Evolutionary conservation across 1,140 invertebrate species (phyloP).

Genomic region (Mylabris phalerata): DNA sequence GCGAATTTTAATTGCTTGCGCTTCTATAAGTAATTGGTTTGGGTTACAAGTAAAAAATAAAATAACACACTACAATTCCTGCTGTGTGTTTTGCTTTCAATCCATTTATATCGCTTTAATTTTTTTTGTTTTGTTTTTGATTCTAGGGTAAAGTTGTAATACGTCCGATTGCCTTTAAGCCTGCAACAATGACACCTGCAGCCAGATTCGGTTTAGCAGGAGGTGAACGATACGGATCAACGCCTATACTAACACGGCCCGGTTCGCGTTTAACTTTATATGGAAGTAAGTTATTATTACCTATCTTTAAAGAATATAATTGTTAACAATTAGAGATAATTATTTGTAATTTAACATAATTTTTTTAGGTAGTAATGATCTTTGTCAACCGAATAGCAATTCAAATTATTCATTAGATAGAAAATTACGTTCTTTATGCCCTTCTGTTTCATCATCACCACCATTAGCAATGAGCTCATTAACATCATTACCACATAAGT

Average conservation of each 20-base stretch:
- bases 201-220: slow-evolving; percentile 45
- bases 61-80: no score
- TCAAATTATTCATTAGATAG: slow-evolving; percentile 46
- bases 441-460: slow-evolving; percentile 45
- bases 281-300: slow-evolving; percentile 52
- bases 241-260: slow-evolving; percentile 54
- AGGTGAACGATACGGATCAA: slow-evolving; percentile 58
- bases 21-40: no score
- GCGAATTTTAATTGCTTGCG: no score
- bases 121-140: slow-evolving; percentile 15
- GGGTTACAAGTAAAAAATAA: no score
- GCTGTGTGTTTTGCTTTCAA: no score
- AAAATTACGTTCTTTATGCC: slow-evolving; percentile 45
- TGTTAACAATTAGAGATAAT: neutral
- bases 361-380: slow-evolving; percentile 51
- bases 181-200: slow-evolving; percentile 49
- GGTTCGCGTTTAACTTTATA: slow-evolving; percentile 56
- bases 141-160: slow-evolving; percentile 64
- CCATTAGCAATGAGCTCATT: slow-evolving; percentile 50
- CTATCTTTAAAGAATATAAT: neutral
- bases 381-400: slow-evolving; percentile 41
- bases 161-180: slow-evolving; percentile 69
- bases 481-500: slow-evolving; percentile 45
- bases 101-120: neutral
- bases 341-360: neutral